Conservation (phyloP, 2,888 invertebrate species). For the Drosophila gaucha region DNA sequence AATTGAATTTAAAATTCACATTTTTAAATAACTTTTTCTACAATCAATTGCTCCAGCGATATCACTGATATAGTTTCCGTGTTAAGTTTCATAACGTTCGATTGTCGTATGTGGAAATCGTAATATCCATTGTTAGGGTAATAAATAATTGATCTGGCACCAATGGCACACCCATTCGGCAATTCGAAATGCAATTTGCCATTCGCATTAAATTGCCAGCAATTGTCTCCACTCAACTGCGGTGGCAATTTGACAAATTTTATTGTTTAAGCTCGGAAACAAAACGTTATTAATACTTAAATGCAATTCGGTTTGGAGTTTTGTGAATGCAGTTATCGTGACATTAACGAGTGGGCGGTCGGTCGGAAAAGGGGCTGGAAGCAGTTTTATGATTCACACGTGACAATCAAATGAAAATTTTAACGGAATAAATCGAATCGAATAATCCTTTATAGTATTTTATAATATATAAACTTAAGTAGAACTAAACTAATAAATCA, state of each 20-base stretch:
- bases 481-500: too few relatives aligned
- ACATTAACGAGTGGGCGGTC: not conserved
- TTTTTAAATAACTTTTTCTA: too few relatives aligned
- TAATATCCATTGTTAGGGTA: constrained; percentile 1
- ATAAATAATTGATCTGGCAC: constrained; percentile 3
- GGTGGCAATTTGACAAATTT: constrained; percentile 79
- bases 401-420: constrained; percentile 11
- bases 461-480: too few relatives aligned
- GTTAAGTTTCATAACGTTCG: not conserved
- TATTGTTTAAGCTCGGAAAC: constrained; percentile 68
- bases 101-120: not conserved
- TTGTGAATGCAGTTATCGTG: constrained; percentile 17
- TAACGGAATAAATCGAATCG: too few relatives aligned
- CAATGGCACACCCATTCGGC: constrained; percentile 49
- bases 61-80: too few relatives aligned
- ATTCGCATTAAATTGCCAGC: constrained; percentile 68
- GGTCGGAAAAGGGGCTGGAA: not conserved
- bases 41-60: too few relatives aligned
- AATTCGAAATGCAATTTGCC: constrained; percentile 73
- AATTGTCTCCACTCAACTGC: constrained; percentile 49
- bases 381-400: constrained; percentile 28
- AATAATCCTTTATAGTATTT: too few relatives aligned
- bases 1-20: not conserved
- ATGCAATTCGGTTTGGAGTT: constrained; percentile 37
- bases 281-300: constrained; percentile 68